Conservation (phyloP, 2,797 vertebrate species). For the Cottoperca gobio region DNA sequence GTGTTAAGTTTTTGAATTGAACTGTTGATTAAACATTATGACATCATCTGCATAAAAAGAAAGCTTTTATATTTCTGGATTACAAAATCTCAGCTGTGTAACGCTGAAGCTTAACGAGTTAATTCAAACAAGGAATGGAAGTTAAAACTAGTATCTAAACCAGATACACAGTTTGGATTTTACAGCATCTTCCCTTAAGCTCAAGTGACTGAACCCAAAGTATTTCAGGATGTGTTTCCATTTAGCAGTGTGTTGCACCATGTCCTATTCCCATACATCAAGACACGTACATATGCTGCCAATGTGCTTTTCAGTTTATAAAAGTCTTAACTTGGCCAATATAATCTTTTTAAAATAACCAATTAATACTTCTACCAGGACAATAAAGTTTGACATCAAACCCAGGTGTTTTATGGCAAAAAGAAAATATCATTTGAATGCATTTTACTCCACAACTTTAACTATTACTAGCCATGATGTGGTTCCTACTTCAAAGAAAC, state of each 20-base stretch:
- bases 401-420: slow-evolving; percentile 81
- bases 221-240: slow-evolving; percentile 72
- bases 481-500: slow-evolving; percentile 85
- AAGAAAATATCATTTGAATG: slow-evolving; percentile 77
- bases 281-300: slow-evolving; percentile 77
- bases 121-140: not conserved
- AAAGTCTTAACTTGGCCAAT: slow-evolving; percentile 78
- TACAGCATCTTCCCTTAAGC: slow-evolving; percentile 52
- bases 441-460: slow-evolving; percentile 71
- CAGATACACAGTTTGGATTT: slow-evolving; percentile 52
- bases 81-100: not conserved
- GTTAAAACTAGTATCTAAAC: not conserved
- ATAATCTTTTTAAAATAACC: slow-evolving; percentile 86
- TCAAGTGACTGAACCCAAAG: slow-evolving; percentile 56
- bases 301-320: slow-evolving; percentile 83
- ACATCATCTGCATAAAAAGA: slow-evolving; percentile 34
- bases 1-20: not conserved
- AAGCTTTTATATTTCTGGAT: not conserved
- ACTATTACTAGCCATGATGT: slow-evolving; percentile 65
- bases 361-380: slow-evolving; percentile 84
- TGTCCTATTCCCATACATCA: slow-evolving; percentile 71
- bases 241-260: slow-evolving; percentile 64
- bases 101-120: not conserved
- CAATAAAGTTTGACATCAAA: slow-evolving; percentile 85
- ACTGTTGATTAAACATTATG: not conserved